Conservation (phyloP, 2,888 invertebrate genomes). For the Caprella mutica region DNA sequence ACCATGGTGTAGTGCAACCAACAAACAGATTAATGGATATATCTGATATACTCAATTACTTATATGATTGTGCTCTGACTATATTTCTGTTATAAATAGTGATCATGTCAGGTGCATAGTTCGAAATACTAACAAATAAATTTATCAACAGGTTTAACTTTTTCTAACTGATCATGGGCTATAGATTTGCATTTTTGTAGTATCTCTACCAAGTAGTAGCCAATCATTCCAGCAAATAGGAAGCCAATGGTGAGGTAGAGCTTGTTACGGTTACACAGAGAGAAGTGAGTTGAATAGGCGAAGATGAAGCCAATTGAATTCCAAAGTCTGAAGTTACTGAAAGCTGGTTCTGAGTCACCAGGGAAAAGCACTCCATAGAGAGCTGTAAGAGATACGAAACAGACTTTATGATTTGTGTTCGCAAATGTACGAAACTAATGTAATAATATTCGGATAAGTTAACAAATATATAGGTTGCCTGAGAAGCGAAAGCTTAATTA, state of each 20-base stretch:
- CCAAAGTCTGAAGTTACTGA: slow-evolving; percentile 82
- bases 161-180: slow-evolving; percentile 9
- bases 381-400: slow-evolving; percentile 45
- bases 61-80: no score
- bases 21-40: no score
- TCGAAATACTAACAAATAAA: no score
- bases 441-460: not conserved
- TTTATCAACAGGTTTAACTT: slow-evolving; percentile 15
- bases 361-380: slow-evolving; percentile 77
- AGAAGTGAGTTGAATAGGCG: slow-evolving; percentile 77
- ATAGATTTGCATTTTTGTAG: slow-evolving; percentile 13
- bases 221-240: slow-evolving; percentile 58
- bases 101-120: no score
- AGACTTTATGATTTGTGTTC: not conserved
- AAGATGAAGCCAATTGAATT: slow-evolving; percentile 80
- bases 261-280: slow-evolving; percentile 73
- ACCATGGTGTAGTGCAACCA: no score
- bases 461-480: no score
- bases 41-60: no score
- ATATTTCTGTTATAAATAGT: no score
- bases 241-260: slow-evolving; percentile 71
- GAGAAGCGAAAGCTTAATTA: no score
- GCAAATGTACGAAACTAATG: not conserved
- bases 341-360: slow-evolving; percentile 81
- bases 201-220: slow-evolving; percentile 49